Conservation (phyloP, 2,113 vertebrate species). For the Paratilapia polleni region DNA sequence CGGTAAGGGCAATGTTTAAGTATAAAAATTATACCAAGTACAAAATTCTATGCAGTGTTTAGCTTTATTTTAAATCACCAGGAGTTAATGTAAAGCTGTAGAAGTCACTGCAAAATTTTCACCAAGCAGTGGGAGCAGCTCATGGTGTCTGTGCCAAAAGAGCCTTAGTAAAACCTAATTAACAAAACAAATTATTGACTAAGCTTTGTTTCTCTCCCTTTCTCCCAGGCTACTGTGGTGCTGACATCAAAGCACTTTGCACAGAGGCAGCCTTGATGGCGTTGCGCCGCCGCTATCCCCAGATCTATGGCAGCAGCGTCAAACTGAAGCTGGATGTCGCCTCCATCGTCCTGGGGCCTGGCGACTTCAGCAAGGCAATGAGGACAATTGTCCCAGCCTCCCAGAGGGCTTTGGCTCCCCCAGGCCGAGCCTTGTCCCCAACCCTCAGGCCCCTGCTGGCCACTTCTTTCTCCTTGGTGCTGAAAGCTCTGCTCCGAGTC, state of each 20-base stretch:
- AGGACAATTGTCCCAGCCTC: slow-evolving; percentile 95
- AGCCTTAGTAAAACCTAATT: not conserved
- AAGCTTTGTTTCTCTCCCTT: not conserved
- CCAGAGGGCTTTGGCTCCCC: slow-evolving; percentile 90
- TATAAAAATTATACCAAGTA: not conserved
- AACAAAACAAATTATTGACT: not conserved
- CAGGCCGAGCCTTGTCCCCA: slow-evolving; percentile 90
- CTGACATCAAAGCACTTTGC: slow-evolving; percentile 99
- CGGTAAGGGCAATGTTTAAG: slow-evolving; percentile 82
- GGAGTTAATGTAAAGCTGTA: not conserved
- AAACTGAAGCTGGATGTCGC: slow-evolving; percentile 93
- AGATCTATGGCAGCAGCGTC: slow-evolving; percentile 96
- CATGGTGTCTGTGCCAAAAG: not conserved
- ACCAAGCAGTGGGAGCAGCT: not conserved
- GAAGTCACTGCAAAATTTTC: not conserved
- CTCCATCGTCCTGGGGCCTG: slow-evolving; percentile 91
- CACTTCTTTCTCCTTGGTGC: slow-evolving; percentile 82
- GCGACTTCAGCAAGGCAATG: slow-evolving; percentile 95
- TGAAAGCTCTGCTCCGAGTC: slow-evolving; percentile 86
- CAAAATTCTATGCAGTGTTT: not conserved
- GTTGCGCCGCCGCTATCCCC: slow-evolving; percentile 93
- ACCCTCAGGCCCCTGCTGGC: slow-evolving; percentile 89
- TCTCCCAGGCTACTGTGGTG: slow-evolving; percentile 93
- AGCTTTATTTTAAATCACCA: not conserved
- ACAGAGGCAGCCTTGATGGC: slow-evolving; percentile 96